Percentiles rank a stretch among this genome's conserved stretches.
Evolutionary conservation across 2,113 vertebrate species (phyloP).

Genomic region (Mungos mungo): DNA sequence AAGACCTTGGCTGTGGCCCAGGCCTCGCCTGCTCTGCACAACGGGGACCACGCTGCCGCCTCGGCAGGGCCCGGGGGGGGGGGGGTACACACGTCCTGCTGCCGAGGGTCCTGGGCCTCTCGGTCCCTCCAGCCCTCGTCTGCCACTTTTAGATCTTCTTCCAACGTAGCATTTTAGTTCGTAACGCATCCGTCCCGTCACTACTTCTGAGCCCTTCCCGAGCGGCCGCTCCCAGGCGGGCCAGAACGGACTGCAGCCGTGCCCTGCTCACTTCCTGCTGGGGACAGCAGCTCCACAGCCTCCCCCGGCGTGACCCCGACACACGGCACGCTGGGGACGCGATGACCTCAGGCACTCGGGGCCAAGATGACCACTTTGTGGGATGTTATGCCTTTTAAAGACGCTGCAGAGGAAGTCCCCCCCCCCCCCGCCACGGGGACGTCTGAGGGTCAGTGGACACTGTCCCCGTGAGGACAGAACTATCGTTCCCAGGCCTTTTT

Average conservation of each 20-base stretch:
- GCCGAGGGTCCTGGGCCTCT: not conserved
- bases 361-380: not conserved
- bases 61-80: not conserved
- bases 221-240: not conserved
- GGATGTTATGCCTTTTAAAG: fast-evolving
- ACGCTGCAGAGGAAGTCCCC: fast-evolving
- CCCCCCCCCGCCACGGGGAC: not conserved
- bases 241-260: fast-evolving
- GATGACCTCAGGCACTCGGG: not conserved
- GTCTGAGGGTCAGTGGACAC: not conserved
- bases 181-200: fast-evolving
- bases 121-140: not conserved
- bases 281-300: not conserved
- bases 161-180: not conserved
- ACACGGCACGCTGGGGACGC: not conserved
- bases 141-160: not conserved
- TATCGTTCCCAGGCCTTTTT: not conserved
- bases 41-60: not conserved
- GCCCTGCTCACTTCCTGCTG: not conserved
- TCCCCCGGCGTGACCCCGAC: not conserved
- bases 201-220: not conserved
- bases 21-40: not conserved
- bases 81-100: not conserved
- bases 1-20: not conserved
- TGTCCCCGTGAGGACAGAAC: not conserved